A percentile compares a stretch with the other conserved stretches of the same genome.
Conservation (phyloP, 2,888 invertebrate species). For the Pyrrhosoma nymphula region DNA sequence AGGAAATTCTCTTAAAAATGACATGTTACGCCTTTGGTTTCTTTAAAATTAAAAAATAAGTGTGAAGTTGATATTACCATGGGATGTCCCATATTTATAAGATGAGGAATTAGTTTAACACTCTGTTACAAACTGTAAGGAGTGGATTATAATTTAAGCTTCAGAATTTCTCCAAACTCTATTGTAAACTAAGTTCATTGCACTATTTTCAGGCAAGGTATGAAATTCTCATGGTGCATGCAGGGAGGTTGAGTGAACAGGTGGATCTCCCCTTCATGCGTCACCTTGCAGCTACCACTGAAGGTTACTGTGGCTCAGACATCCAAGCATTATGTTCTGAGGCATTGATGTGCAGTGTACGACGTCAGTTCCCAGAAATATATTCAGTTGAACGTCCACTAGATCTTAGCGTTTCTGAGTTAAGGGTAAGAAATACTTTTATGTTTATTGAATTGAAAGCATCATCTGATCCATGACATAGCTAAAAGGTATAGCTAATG, state of each 20-base stretch:
- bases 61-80: no score
- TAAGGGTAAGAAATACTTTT: conserved; percentile 49
- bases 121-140: no score
- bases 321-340: conserved; percentile 83
- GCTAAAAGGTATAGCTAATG: background rate
- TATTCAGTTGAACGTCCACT: conserved; percentile 81
- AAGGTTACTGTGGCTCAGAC: conserved; percentile 84
- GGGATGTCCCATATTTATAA: no score
- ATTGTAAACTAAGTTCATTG: background rate
- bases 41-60: no score
- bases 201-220: conserved; percentile 76
- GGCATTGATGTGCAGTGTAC: conserved; percentile 81
- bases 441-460: no score
- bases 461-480: background rate
- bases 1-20: no score
- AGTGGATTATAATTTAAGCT: no score
- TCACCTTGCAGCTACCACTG: conserved; percentile 77
- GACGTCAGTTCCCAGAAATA: conserved; percentile 83
- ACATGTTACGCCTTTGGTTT: no score
- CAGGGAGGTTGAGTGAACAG: conserved; percentile 77
- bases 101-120: no score
- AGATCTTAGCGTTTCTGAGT: conserved; percentile 75
- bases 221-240: conserved; percentile 78
- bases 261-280: conserved; percentile 75
- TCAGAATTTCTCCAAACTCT: background rate